phyloP scores from a whole-genome alignment of 2,113 vertebrate species.

The Steatornis caripensis region DNA sequence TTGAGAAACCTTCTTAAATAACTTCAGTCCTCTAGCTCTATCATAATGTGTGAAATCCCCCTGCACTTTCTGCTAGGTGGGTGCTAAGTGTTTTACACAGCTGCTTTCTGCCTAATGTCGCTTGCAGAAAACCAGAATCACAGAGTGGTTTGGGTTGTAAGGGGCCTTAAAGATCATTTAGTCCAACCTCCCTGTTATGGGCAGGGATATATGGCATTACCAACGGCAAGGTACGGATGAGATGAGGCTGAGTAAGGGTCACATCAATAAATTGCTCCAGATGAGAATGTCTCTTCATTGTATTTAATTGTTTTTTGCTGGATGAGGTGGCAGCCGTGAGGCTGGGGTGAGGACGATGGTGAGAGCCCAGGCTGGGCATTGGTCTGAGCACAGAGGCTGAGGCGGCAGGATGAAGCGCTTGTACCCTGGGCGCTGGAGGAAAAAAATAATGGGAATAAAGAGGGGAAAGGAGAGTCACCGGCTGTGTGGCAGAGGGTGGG shows the following conservation, averaged over 20 bases:
- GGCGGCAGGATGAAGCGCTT: not conserved
- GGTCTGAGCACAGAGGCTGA: not conserved
- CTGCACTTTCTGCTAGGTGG: not conserved
- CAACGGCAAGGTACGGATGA: too few species aligned
- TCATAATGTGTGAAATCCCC: not conserved
- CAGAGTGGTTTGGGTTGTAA: not conserved
- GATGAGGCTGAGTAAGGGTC: not conserved
- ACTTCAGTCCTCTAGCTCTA: not conserved
- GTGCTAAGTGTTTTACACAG: not conserved
- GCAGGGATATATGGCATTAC: not conserved
- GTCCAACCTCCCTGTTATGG: not conserved
- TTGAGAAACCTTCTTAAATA: not conserved
- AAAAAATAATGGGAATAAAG: not conserved
- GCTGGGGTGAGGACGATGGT: not conserved
- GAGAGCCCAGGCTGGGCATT: not conserved
- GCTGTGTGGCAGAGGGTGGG: not conserved
- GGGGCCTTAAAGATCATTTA: not conserved
- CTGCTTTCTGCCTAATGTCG: not conserved
- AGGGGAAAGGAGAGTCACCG: not conserved
- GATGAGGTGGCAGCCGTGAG: not conserved
- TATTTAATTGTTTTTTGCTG: not conserved
- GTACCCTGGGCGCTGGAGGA: too few species aligned
- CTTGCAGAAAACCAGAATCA: not conserved
- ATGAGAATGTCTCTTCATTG: not conserved
- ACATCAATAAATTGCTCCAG: not conserved